Evolutionary conservation across 2,888 invertebrate genomes (phyloP).

Genomic region (Idaea dimidiata): DNA sequence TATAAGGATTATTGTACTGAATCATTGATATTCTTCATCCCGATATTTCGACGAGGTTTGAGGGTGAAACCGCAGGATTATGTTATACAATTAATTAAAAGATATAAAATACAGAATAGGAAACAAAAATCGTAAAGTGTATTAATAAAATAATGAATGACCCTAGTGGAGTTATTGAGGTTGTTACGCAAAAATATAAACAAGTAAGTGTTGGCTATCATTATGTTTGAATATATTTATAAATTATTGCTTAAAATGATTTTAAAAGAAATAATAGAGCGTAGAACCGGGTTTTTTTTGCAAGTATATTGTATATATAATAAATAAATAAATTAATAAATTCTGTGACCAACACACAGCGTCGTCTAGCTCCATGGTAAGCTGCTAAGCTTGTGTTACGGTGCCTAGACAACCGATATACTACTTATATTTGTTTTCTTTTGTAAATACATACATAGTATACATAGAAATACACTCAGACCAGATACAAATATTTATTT

Average conservation of each 20-base stretch:
- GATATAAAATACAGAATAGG: neutral
- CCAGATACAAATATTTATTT: no score
- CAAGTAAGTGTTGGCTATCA: neutral
- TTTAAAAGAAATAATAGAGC: neutral
- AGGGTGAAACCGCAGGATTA: neutral
- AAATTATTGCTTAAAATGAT: constrained; percentile 4
- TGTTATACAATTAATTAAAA: neutral
- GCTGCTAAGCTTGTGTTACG: no score
- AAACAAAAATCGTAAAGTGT: neutral
- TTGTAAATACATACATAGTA: no score
- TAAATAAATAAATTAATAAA: no score
- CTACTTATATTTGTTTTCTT: no score
- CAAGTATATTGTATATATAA: neutral
- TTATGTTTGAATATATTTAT: neutral
- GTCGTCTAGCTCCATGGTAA: no score
- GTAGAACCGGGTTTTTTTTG: neutral
- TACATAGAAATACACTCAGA: no score
- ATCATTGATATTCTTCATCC: no score
- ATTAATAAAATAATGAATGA: neutral
- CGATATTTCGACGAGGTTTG: neutral
- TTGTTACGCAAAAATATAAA: neutral
- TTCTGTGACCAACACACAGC: no score
- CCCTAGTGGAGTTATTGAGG: neutral
- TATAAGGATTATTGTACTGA: no score
- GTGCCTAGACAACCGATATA: no score